Percentiles rank a stretch among this genome's conserved stretches.
Evolutionary conservation across 2,888 invertebrate species (phyloP).

Genomic region (Eupeodes luniger): DNA sequence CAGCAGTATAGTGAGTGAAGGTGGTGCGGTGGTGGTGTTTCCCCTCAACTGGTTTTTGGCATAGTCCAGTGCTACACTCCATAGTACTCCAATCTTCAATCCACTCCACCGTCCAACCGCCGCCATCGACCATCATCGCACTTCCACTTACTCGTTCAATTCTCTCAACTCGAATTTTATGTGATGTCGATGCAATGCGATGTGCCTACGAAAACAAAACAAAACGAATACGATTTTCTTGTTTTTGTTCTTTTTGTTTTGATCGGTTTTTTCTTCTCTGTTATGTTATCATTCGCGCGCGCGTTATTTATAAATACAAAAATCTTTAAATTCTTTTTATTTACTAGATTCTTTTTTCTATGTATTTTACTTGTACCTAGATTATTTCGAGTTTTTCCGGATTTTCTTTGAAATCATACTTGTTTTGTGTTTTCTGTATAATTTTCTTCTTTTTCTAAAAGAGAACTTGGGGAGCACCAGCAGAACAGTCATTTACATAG

Average conservation of each 20-base stretch:
- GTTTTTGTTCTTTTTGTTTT: conserved; percentile 76
- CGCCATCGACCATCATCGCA: no score
- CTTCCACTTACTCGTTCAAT: conserved; percentile 27
- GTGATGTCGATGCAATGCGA: background rate
- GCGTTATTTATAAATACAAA: conserved; percentile 71
- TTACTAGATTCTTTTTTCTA: conserved; percentile 28
- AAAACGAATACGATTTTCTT: conserved; percentile 60
- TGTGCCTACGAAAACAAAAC: background rate
- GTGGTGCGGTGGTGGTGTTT: conserved; percentile 1
- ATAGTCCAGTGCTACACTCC: conserved; percentile 52
- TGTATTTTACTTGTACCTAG: background rate
- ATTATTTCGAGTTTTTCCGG: conserved; percentile 30
- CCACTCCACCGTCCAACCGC: no score
- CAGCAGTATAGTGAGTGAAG: no score
- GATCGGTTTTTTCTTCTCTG: conserved; percentile 75
- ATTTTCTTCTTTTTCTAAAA: background rate
- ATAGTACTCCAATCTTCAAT: conserved; percentile 5
- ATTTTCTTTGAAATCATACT: conserved; percentile 3
- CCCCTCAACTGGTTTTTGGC: conserved; percentile 72
- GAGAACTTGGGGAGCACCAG: conserved; percentile 10
- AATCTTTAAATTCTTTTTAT: conserved; percentile 27
- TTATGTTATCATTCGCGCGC: conserved; percentile 75
- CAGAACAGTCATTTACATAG: no score
- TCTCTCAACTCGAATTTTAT: conserved; percentile 17
- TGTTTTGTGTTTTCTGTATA: background rate